Percentiles rank a stretch among this genome's conserved stretches.
Evolutionary conservation across 1,140 invertebrate genomes (phyloP).

Genomic region (Zaprionus lachaisei): DNA sequence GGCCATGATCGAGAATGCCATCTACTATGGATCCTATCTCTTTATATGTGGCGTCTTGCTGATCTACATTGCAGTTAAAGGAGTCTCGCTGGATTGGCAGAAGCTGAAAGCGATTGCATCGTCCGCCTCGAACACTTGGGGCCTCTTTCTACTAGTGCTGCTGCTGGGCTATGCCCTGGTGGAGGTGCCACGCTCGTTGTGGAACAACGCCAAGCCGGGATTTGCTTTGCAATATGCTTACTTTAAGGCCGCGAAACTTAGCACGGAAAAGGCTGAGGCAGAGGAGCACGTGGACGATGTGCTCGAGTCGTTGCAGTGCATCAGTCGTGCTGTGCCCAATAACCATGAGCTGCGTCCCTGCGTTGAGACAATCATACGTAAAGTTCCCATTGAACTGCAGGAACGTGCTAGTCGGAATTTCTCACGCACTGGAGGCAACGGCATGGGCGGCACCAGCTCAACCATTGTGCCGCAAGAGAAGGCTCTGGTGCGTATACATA

Average conservation of each 20-base stretch:
- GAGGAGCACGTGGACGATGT: constrained; percentile 98
- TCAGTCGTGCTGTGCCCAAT: constrained; percentile 88
- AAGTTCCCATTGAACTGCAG: constrained; percentile 90
- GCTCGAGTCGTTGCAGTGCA: constrained; percentile 92
- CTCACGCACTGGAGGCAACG: constrained; percentile 87
- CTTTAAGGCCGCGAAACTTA: constrained; percentile 98
- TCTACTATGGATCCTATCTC: constrained; percentile 99
- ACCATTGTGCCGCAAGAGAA: constrained; percentile 91
- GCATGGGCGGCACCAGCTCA: constrained; percentile 87
- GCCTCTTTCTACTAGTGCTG: constrained; percentile 96
- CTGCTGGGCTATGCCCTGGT: constrained; percentile 98
- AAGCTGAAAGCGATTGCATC: constrained; percentile 98
- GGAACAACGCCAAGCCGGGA: constrained; percentile 92
- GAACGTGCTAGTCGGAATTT: constrained; percentile 86
- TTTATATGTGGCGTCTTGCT: constrained; percentile 97
- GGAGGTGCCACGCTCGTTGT: constrained; percentile 95
- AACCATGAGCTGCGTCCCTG: constrained; percentile 89
- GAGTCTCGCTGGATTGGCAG: constrained; percentile 94
- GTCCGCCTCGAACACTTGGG: constrained; percentile 99
- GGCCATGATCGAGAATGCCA: constrained; percentile 97
- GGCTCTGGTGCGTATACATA: constrained; percentile 92
- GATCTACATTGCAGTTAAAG: constrained; percentile 97
- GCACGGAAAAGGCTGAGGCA: constrained; percentile 97
- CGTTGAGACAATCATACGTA: constrained; percentile 95
- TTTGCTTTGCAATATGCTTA: constrained; percentile 95